A percentile compares a stretch with the other conserved stretches of the same genome.
Evolutionary conservation across 2,113 vertebrate genomes (phyloP).

Genomic region (Dasyornis broadbenti): DNA sequence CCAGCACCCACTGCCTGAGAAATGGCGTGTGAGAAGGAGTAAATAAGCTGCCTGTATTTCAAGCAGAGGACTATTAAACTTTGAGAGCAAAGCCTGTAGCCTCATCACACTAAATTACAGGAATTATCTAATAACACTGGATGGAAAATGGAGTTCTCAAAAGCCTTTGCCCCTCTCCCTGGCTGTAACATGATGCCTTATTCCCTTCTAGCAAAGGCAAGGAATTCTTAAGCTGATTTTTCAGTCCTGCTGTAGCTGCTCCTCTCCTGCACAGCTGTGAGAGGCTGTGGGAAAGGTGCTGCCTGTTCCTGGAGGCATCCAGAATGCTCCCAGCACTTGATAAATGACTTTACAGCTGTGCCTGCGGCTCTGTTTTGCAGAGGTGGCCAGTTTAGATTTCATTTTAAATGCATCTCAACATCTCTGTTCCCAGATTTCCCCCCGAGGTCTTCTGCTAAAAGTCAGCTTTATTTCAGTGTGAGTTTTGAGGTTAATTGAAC

Average conservation of each 20-base stretch:
- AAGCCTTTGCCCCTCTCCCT: neutral
- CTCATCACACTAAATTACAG: neutral
- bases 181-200: neutral
- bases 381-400: neutral
- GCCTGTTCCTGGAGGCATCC: neutral
- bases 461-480: neutral
- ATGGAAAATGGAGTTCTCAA: neutral
- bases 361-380: neutral
- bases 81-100: neutral
- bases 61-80: neutral
- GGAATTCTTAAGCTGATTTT: neutral
- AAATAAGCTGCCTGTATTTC: neutral
- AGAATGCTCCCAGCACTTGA: neutral
- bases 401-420: neutral
- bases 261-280: neutral
- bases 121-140: neutral
- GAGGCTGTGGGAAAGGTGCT: neutral
- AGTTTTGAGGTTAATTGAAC: neutral
- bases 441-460: neutral
- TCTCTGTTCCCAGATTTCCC: neutral
- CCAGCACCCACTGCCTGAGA: neutral
- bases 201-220: neutral
- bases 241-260: neutral
- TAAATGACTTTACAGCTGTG: neutral
- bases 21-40: rapidly evolving